These are phyloP conservation scores for Passer domesticus DNA, from an alignment of 2,113 vertebrate genomes.

Conservation along the genomic window DNA sequence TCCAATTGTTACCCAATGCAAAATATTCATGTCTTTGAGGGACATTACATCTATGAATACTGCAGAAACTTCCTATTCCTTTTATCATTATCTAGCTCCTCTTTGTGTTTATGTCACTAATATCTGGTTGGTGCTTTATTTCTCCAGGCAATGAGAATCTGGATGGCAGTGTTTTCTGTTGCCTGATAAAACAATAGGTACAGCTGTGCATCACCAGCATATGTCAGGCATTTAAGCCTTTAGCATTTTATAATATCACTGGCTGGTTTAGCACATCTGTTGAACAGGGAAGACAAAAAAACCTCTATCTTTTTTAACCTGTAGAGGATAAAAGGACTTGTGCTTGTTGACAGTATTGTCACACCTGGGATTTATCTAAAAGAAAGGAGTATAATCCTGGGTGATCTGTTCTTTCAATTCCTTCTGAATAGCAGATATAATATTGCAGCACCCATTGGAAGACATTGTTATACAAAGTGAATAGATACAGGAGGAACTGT, in stretches of 20 bases:
- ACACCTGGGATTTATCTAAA: background rate
- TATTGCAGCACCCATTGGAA: background rate
- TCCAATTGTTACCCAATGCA: background rate
- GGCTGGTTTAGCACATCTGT: background rate
- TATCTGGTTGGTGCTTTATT: background rate
- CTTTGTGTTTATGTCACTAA: background rate
- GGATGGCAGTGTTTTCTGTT: background rate
- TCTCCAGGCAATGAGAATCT: background rate
- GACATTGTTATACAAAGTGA: background rate
- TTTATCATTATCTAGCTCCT: background rate
- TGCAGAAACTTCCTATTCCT: background rate
- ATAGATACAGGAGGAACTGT: fast-evolving
- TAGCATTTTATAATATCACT: background rate
- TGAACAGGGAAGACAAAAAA: background rate
- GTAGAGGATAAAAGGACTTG: background rate
- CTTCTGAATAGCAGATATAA: background rate
- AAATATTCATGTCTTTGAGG: background rate
- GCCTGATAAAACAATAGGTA: background rate
- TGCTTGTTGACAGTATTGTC: background rate
- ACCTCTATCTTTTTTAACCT: background rate
- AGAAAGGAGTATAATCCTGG: background rate
- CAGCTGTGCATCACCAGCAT: background rate
- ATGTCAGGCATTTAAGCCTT: background rate
- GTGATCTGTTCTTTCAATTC: background rate
- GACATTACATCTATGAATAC: background rate